A percentile compares a stretch with the other conserved stretches of the same genome.
phyloP scores from a whole-genome alignment of 2,113 vertebrate genomes.

The Odontesthes bonariensis region DNA sequence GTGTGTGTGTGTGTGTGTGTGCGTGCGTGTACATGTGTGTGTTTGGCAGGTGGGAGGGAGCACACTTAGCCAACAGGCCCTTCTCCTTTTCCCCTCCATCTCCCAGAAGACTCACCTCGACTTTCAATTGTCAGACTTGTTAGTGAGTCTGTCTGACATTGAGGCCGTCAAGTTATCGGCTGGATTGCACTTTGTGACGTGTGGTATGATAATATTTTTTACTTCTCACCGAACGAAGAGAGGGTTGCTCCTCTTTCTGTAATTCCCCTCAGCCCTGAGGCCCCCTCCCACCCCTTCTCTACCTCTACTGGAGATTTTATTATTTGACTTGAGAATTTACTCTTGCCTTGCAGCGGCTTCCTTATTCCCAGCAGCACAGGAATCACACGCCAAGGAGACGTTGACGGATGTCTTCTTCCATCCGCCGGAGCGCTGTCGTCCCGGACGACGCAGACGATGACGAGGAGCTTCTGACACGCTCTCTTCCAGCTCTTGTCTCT shows the following conservation, averaged over 20 bases:
- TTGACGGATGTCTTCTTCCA: conserved; percentile 84
- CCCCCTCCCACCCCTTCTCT: conserved; percentile 8
- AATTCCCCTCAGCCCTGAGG: conserved; percentile 30
- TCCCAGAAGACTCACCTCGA: conserved; percentile 66
- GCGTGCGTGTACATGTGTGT: too few species aligned
- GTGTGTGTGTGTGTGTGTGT: too few species aligned
- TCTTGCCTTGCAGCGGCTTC: conserved; percentile 55
- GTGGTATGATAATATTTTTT: conserved; percentile 71
- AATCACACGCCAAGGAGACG: conserved; percentile 76
- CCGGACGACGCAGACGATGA: conserved; percentile 60
- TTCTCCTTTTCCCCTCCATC: conserved; percentile 13
- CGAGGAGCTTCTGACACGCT: conserved; percentile 80
- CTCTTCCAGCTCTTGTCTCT: conserved; percentile 71
- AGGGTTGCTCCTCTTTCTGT: conserved; percentile 10
- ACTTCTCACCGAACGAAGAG: conserved; percentile 30
- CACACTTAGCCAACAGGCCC: conserved; percentile 60
- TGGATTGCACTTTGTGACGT: conserved; percentile 62
- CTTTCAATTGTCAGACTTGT: conserved; percentile 75
- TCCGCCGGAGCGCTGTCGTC: conserved; percentile 78
- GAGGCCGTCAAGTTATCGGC: conserved; percentile 57
- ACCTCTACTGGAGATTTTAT: conserved; percentile 65
- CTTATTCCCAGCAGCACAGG: conserved; percentile 77
- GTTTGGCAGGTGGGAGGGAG: conserved; percentile 51
- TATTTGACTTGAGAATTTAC: conserved; percentile 73
- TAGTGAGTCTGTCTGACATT: conserved; percentile 73